Evolutionary conservation across 2,113 vertebrate genomes (phyloP), one percentile per base, ranked within the genome.

Genomic region (Heterocephalus glaber): DNA sequence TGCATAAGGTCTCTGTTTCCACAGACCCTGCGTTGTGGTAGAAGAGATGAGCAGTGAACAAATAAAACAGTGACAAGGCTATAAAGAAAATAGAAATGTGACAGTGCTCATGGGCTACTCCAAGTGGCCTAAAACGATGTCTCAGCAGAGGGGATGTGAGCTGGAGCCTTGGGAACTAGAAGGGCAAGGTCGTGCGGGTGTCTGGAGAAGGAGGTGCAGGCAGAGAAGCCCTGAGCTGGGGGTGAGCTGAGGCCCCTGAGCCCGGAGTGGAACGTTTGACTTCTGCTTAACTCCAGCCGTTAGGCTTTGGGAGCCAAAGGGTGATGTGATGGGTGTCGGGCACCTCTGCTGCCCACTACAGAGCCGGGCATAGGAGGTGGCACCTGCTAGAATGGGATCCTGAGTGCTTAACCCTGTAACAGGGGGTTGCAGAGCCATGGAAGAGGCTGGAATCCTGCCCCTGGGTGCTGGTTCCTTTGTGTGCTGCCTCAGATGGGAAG

Each of bases 201-300:
- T 76, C 56, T 80, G 30, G 68, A 66, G 66, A 86, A 93, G 94
- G 54, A 56, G 76, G 56, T 65, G n/a, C 22, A 30, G 22, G 82
- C 28, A 28, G 80, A 89, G 84, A 83, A 28, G 26, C 65, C 58
- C 68, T 56, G 33, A 56, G 38, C 24, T 95, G 74, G 86, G 54
- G 63, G 24, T 65, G n/a, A 8, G 33, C 22, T 76, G 54, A 52
- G 58, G 41, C 28, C 63, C n/a, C 30, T 63, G 61, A 89, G 26
- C 60, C 30, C 81, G 38, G 41, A 74, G 9, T n/a, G 12, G 35
- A 60, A 61, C 60, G 30, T 24, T 7, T 24, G 24, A 58, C 54
- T 66, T 94, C 58, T 44, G 68, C 33, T 54, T 74, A 82, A 93
- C 61, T n/a, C n/a, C n/a, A n/a, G n/a, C n/a, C n/a, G n/a, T n/a